A percentile compares a stretch with the other conserved stretches of the same genome.
Evolutionary conservation across 2,888 invertebrate genomes (phyloP).

Genomic region (Protodeltote pygarga): DNA sequence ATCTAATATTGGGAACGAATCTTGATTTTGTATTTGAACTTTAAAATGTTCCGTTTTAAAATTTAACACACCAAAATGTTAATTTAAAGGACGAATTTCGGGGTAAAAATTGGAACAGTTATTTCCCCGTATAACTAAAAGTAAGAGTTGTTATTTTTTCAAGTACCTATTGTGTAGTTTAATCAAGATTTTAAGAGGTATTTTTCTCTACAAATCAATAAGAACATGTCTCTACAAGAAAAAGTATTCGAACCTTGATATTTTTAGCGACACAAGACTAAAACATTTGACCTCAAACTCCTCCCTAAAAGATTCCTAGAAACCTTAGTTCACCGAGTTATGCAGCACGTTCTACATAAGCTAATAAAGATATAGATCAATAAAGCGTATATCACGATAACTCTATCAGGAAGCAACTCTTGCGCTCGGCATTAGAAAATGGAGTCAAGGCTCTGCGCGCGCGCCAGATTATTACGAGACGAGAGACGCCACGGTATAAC

Average conservation of each 20-base stretch:
- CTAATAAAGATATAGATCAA: constrained; percentile 38
- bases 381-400: constrained; percentile 37
- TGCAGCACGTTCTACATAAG: constrained; percentile 23
- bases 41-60: too few species aligned
- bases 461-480: constrained; percentile 45
- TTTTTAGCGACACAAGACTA: neutral
- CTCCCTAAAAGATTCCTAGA: neutral
- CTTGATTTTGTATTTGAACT: neutral
- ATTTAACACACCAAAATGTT: too few species aligned
- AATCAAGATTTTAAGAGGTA: too few species aligned
- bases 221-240: too few species aligned
- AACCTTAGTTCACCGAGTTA: neutral
- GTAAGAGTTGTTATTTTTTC: too few species aligned
- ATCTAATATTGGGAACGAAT: constrained; percentile 2
- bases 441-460: constrained; percentile 45
- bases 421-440: constrained; percentile 42
- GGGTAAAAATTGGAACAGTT: too few species aligned
- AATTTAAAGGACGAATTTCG: too few species aligned
- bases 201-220: too few species aligned
- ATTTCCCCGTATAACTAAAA: too few species aligned
- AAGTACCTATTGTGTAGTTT: too few species aligned
- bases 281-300: neutral
- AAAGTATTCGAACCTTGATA: too few species aligned
- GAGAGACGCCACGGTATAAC: constrained; percentile 10
- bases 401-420: constrained; percentile 48